These are phyloP conservation scores for Tachina fera DNA, from an alignment of 2,888 invertebrate species.

Conservation along the genomic window DNA sequence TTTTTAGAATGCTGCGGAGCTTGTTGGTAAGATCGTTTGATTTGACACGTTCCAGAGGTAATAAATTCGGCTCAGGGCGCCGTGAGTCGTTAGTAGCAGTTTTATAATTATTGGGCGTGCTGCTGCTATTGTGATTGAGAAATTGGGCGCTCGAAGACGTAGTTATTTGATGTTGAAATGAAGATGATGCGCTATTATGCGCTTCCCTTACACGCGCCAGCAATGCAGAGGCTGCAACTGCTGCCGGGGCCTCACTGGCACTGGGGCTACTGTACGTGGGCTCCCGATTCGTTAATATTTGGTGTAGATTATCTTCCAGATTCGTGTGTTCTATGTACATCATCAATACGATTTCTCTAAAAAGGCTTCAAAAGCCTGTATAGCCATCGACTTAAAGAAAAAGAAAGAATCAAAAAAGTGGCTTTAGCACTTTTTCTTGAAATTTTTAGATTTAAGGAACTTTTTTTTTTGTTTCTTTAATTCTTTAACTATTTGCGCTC, in stretches of 20 bases:
- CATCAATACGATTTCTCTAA: constrained; percentile 69
- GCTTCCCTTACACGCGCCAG: constrained; percentile 72
- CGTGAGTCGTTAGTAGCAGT: constrained; percentile 33
- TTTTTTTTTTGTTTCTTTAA: not conserved
- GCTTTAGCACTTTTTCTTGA: constrained; percentile 20
- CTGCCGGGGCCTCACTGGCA: constrained; percentile 69
- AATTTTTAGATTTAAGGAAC: constrained; percentile 17
- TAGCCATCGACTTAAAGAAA: constrained; percentile 60
- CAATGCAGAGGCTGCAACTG: constrained; percentile 68
- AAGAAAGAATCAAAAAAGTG: not conserved
- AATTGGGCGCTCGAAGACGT: constrained; percentile 10
- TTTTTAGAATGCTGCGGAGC: constrained; percentile 1
- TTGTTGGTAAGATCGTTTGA: constrained; percentile 6
- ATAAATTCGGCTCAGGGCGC: constrained; percentile 57
- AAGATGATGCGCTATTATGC: constrained; percentile 60
- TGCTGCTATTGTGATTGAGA: constrained; percentile 32
- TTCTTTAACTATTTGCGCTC: constrained; percentile 5
- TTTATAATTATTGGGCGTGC: constrained; percentile 44
- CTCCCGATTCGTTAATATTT: constrained; percentile 72
- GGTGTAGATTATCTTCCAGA: constrained; percentile 73
- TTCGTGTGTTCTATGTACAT: constrained; percentile 75
- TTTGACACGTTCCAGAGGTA: constrained; percentile 50
- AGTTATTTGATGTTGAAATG: constrained; percentile 61
- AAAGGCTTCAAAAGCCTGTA: constrained; percentile 56
- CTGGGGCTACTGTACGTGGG: constrained; percentile 68